These are phyloP conservation scores for Bubo scandiacus DNA, from an alignment of 2,113 vertebrate genomes.

Conservation along the genomic window DNA sequence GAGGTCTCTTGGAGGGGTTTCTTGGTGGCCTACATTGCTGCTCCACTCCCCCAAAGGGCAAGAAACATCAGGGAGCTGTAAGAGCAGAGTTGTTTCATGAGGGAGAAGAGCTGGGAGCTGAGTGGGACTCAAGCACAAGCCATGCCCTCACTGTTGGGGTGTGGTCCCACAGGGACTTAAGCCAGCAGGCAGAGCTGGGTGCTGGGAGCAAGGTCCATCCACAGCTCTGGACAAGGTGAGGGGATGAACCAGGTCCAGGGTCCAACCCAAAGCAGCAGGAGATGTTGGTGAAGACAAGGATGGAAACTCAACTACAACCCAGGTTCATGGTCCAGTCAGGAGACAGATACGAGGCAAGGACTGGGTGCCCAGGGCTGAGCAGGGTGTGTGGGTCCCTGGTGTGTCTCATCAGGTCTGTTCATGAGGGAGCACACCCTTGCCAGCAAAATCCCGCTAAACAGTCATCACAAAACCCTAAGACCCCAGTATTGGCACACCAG, in stretches of 20 bases:
- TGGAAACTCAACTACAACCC: not conserved
- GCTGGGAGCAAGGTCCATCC: not conserved
- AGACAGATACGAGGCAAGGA: not conserved
- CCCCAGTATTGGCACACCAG: not conserved
- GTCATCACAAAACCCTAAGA: not conserved
- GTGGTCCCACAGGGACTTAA: not conserved
- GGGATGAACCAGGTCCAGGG: not conserved
- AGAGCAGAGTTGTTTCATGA: not conserved
- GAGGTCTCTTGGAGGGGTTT: not conserved
- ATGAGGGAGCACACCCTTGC: not conserved
- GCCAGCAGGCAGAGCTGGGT: not conserved
- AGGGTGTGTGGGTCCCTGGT: not conserved
- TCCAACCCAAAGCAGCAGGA: not conserved
- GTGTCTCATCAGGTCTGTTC: fast-evolving
- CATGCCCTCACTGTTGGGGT: not conserved
- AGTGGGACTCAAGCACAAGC: not conserved
- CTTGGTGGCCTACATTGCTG: not conserved
- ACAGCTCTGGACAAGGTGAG: not conserved
- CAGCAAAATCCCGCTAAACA: not conserved
- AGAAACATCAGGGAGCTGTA: not conserved
- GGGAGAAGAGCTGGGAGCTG: not conserved
- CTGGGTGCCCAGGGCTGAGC: not conserved
- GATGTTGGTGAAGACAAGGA: not conserved
- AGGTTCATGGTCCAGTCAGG: not conserved
- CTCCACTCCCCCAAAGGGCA: not conserved